Evolutionary conservation across 2,888 invertebrate species (phyloP).

Genomic region (Galeopsomyia nigrocyanea): DNA sequence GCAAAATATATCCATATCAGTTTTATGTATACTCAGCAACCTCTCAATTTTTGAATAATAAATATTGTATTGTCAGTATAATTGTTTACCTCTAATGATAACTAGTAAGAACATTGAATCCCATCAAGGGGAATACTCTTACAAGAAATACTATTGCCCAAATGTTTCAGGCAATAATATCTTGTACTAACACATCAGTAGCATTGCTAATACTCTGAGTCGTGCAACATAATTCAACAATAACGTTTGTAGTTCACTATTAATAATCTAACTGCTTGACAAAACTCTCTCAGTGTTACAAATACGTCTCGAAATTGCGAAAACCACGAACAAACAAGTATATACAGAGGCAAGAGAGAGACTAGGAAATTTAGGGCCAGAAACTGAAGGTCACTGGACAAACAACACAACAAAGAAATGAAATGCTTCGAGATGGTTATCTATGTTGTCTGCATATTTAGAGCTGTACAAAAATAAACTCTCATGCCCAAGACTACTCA

Average conservation of each 20-base stretch:
- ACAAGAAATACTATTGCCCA: slow-evolving; percentile 30
- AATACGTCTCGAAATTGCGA: slow-evolving; percentile 9
- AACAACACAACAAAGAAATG: slow-evolving; percentile 41
- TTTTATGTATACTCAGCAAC: too few species aligned
- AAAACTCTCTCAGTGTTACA: slow-evolving; percentile 19
- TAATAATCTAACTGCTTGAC: slow-evolving; percentile 20
- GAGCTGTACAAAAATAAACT: slow-evolving; percentile 31
- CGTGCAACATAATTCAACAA: slow-evolving; percentile 27
- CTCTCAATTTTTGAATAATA: background rate
- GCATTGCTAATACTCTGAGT: slow-evolving; percentile 16
- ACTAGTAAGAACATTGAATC: slow-evolving; percentile 43
- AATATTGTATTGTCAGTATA: slow-evolving; percentile 7
- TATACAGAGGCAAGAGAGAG: slow-evolving; percentile 30
- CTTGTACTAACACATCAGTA: slow-evolving; percentile 27
- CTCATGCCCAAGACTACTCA: slow-evolving; percentile 29
- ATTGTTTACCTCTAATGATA: slow-evolving; percentile 35
- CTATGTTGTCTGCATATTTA: slow-evolving; percentile 40
- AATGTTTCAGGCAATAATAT: slow-evolving; percentile 36
- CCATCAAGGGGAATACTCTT: slow-evolving; percentile 21
- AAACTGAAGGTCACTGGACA: slow-evolving; percentile 42
- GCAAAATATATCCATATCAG: too few species aligned
- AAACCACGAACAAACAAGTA: slow-evolving; percentile 41
- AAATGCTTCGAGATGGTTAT: slow-evolving; percentile 30
- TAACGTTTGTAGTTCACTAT: slow-evolving; percentile 11
- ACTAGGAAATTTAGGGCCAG: slow-evolving; percentile 28